phyloP scores from a whole-genome alignment of 2,113 vertebrate genomes.

The Dolichotis patagonum region DNA sequence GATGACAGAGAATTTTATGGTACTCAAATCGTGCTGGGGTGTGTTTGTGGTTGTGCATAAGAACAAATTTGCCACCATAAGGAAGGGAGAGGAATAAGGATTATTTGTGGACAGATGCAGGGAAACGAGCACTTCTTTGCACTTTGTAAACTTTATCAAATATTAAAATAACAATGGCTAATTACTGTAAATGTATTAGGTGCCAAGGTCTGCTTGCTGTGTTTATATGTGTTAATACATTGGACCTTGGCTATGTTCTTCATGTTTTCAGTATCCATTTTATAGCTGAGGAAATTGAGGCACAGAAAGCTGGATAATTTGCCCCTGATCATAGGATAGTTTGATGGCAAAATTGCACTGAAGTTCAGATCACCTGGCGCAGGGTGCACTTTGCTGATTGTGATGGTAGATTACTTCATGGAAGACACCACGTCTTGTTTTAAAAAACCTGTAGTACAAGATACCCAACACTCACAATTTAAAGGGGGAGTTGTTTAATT shows the following conservation, averaged over 20 bases:
- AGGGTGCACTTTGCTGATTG: background rate
- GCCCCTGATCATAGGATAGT: fast-evolving
- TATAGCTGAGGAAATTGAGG: background rate
- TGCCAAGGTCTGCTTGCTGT: background rate
- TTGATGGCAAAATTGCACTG: background rate
- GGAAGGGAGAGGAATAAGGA: background rate
- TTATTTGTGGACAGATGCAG: background rate
- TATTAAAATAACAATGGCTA: background rate
- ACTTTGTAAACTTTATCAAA: background rate
- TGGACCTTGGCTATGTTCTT: background rate
- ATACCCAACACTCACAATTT: background rate
- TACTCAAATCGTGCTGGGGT: background rate
- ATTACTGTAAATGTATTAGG: background rate
- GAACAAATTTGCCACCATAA: background rate
- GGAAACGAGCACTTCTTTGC: background rate
- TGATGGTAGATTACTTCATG: background rate
- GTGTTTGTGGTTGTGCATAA: background rate
- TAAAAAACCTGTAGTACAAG: background rate
- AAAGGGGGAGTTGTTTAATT: background rate
- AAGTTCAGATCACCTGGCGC: fast-evolving
- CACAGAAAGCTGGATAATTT: too few species aligned
- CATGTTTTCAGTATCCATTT: background rate
- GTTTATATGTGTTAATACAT: background rate
- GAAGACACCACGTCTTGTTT: background rate
- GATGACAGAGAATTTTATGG: too few species aligned